Evolutionary conservation across 2,113 vertebrate genomes (phyloP), one percentile per base, ranked within the genome.

Genomic region (Anseranas semipalmata): DNA sequence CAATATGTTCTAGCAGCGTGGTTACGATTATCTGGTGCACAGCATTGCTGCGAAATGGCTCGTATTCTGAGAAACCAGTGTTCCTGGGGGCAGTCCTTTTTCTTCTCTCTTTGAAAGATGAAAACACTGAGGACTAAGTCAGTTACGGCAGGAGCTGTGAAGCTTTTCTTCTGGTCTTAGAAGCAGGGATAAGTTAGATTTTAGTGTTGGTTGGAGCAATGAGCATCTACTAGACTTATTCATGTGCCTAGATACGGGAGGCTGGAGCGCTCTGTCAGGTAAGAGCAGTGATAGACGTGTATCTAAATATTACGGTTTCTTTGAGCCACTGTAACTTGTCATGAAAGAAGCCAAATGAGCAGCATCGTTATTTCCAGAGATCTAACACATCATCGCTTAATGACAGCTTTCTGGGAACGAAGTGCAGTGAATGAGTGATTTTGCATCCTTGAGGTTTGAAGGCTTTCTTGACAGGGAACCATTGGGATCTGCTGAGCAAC

Each of bases 241-340:
- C 35, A 13, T 19, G 27, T 39, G 39, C 55, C 30, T 71, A 21
- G 74, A 18, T 56, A 52, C 62, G 35, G 60, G 65, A 67, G 35
- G 5, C 24, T 63, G 85, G 66, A 83, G 71, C 66, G 30, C 3
- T 8, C 55, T 53, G 60, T 17, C 11, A 41, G 56, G 74, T 63
- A 39, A 58, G 50, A 90, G 25, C 17, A 3, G 39, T 39, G 53
- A 30, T 4, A 24, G 77, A 16, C 1, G 1, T 0, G 0, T 25
- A 30, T 24, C n/a, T 78, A 25, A n/a, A 52, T 43, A 30, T 33
- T 5, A 3, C 14, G 25, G 43, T 63, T 60, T 68, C 33, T 76
- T 17, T 68, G 52, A 82, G 74, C 39, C 35, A n/a, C 48, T 81
- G 9, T 60, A 27, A 10, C 8, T 83, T 10, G 3, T 75, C 53